These are phyloP conservation scores for Sardinella longiceps DNA, from an alignment of 2,797 vertebrate genomes.

Conservation along the genomic window DNA sequence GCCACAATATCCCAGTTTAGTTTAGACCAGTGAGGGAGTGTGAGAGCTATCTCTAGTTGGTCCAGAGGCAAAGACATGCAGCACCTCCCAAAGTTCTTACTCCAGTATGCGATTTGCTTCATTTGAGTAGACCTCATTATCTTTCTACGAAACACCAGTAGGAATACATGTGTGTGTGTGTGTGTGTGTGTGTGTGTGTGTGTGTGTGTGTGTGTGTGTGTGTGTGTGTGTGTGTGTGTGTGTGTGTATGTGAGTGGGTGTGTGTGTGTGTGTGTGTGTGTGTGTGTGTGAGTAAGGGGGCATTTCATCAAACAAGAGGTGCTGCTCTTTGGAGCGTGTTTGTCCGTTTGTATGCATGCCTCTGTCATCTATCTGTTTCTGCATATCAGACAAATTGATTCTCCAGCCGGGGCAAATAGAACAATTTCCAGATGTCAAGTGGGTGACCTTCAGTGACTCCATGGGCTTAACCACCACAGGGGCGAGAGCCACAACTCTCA, in stretches of 20 bases:
- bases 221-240: not conserved
- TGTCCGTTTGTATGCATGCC: not conserved
- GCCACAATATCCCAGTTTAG: no score
- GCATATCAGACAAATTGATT: slow-evolving; percentile 53
- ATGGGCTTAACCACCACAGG: slow-evolving; percentile 31
- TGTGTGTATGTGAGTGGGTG: not conserved
- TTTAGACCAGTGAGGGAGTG: not conserved
- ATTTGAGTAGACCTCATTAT: not conserved
- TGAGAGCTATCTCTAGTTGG: no score
- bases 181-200: not conserved
- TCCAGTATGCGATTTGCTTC: not conserved
- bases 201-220: not conserved
- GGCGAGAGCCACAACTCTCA: slow-evolving; percentile 32
- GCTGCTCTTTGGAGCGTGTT: not conserved
- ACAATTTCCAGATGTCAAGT: slow-evolving; percentile 58
- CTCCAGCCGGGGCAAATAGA: slow-evolving; percentile 56
- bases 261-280: no score
- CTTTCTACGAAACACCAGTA: not conserved
- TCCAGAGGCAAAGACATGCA: no score
- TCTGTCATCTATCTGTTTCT: not conserved
- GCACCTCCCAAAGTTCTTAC: no score
- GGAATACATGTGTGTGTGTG: no score
- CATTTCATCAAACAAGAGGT: slow-evolving; percentile 67
- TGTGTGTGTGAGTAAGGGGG: no score
- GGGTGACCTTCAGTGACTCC: slow-evolving; percentile 51